Evolutionary conservation across 2,888 invertebrate species (phyloP), one percentile per base, ranked within the genome.

Genomic region (Philhelius pedissequus): DNA sequence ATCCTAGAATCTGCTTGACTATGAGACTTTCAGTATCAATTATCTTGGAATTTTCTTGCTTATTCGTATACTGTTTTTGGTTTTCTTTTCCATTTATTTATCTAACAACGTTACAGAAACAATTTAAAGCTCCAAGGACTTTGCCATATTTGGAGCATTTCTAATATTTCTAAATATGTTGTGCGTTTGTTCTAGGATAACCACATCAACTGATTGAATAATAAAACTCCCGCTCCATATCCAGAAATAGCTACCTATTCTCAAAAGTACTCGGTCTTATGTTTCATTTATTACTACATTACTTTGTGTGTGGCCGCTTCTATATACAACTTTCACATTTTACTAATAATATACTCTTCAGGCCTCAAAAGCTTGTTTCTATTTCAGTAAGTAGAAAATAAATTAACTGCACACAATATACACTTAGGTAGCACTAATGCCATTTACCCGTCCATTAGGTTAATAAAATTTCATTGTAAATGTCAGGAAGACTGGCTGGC

Each of bases 391-490:
- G 70, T 54, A 54, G 40, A 54, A 77, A 77, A 70, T 71, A 71
- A 71, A 77, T 77, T 77, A 77, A 77, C 74, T 38, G 45, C 77
- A 77, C 70, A 69, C 50, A 69, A 74, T 52, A 68, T 48, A 43
- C 50, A 70, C 60, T 45, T 62, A 86, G 62, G 20, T 66, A 70
- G 73, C 62, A 64, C 68, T 80, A 78, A 86, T 84, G 83, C 87
- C 86, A 87, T 87, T 87, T 87, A 87, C 86, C 87, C 86, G 82
- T 87, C 87, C 87, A 87, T 87, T 87, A 87, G 86, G 76, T 83
- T 87, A 87, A 87, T 87, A 87, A 87, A 87, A 87, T 87, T 87
- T 84, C 87, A 87, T 81, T 84, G 71, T 66, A 71, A 82, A 79
- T 86, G 75, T 82, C 86, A 80, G 86, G 70, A 86, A 86, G 77